A percentile compares a stretch with the other conserved stretches of the same genome.
Conservation (phyloP, 1,140 invertebrate species). For the Leptoteleia sp. region DNA sequence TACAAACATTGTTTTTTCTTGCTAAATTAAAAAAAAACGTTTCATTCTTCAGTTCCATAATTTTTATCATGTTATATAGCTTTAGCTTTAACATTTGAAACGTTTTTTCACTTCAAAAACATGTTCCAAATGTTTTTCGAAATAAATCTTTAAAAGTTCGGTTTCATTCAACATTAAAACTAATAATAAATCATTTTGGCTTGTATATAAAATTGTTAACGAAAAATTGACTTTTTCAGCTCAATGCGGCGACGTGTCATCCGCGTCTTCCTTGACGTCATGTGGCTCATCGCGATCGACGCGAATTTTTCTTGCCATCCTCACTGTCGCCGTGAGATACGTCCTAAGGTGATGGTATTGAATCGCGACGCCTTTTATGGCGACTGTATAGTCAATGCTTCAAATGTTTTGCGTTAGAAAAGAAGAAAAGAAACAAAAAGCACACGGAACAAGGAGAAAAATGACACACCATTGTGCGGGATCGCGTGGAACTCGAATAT, state of each 20-base stretch:
- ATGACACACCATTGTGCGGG: slow-evolving; percentile 23
- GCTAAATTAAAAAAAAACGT: too few species aligned
- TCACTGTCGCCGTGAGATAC: slow-evolving; percentile 68
- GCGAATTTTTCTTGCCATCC: slow-evolving; percentile 65
- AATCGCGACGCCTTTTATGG: slow-evolving; percentile 53
- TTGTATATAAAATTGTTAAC: too few species aligned
- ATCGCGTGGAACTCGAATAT: slow-evolving; percentile 27
- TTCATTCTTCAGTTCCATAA: too few species aligned
- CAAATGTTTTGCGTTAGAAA: slow-evolving; percentile 31
- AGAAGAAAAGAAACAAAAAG: slow-evolving; percentile 36
- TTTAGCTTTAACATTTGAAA: too few species aligned
- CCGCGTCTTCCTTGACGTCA: slow-evolving; percentile 72
- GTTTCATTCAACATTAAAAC: too few species aligned
- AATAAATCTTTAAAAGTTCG: too few species aligned
- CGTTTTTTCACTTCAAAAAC: too few species aligned
- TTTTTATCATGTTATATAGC: too few species aligned
- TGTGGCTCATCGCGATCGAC: slow-evolving; percentile 68
- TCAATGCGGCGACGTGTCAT: slow-evolving; percentile 75
- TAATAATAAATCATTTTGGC: too few species aligned
- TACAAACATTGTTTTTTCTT: too few species aligned
- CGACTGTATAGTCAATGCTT: slow-evolving; percentile 68
- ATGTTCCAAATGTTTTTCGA: too few species aligned
- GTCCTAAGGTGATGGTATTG: slow-evolving; percentile 76
- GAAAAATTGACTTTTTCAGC: slow-evolving; percentile 70
- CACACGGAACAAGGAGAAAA: slow-evolving; percentile 46